phyloP scores from a whole-genome alignment of 2,113 vertebrate species.

The Marcusenius ussheri region DNA sequence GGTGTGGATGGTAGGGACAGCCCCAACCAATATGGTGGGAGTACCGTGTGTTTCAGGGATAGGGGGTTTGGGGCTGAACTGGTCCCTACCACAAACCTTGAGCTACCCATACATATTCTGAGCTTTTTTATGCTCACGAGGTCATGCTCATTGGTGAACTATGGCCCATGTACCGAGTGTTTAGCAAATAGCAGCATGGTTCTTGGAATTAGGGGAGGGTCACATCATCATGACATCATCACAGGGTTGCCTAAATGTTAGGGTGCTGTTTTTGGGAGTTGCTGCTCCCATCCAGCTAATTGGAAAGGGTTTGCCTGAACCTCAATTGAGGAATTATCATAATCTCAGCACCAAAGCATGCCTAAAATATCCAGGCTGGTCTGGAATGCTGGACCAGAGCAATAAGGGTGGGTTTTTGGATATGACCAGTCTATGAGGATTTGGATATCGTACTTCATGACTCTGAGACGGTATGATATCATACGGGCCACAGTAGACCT shows the following conservation, averaged over 20 bases:
- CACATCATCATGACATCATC: background rate
- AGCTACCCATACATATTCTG: background rate
- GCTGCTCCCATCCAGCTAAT: background rate
- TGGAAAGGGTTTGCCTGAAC: background rate
- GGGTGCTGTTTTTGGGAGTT: background rate
- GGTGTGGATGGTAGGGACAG: background rate
- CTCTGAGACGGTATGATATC: slow-evolving; percentile 14
- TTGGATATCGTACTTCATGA: slow-evolving; percentile 43
- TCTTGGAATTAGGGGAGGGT: background rate
- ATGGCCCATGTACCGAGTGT: background rate
- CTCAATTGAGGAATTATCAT: background rate
- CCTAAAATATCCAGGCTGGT: background rate
- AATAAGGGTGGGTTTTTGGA: background rate
- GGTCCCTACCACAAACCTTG: background rate
- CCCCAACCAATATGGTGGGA: background rate
- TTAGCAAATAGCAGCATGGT: background rate
- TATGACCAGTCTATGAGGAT: background rate
- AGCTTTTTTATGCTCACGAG: background rate
- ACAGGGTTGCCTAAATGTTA: background rate
- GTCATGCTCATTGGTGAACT: background rate
- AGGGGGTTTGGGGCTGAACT: background rate
- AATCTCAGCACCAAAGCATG: background rate
- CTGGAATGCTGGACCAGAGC: background rate
- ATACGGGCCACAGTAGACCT: background rate
- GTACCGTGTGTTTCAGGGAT: background rate